Percentiles rank a stretch among this genome's conserved stretches.
phyloP scores from a whole-genome alignment of 2,797 vertebrate species.

The Coreius guichenoti region DNA sequence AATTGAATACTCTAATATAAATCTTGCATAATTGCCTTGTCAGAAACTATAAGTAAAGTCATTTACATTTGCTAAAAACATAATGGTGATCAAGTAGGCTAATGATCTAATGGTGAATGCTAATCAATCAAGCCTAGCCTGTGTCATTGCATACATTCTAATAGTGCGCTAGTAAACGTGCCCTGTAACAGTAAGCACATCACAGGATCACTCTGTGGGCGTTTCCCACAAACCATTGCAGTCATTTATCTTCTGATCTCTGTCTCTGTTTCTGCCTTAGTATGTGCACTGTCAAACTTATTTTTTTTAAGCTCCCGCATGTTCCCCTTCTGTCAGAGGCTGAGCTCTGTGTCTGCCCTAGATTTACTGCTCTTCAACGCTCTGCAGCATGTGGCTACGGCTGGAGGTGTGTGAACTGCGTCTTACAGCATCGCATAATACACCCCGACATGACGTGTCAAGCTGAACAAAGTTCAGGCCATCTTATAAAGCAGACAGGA shows the following conservation, averaged over 20 bases:
- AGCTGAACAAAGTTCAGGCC: slow-evolving; percentile 9
- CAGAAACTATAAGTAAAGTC: background rate
- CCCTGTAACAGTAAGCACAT: background rate
- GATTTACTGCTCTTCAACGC: slow-evolving; percentile 44
- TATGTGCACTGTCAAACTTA: slow-evolving; percentile 26
- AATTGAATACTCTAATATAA: background rate
- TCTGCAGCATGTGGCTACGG: slow-evolving; percentile 36
- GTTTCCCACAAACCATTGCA: slow-evolving; percentile 8
- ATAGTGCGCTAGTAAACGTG: background rate
- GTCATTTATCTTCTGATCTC: slow-evolving; percentile 8
- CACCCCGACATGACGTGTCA: slow-evolving; percentile 19
- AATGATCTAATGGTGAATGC: background rate
- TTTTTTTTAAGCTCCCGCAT: slow-evolving; percentile 18
- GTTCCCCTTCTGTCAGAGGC: slow-evolving; percentile 30
- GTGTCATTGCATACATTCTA: slow-evolving; percentile 2
- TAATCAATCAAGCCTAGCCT: background rate
- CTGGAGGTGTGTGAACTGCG: slow-evolving; percentile 29
- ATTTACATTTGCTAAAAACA: background rate
- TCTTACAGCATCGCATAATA: slow-evolving; percentile 16
- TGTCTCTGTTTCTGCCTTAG: slow-evolving; percentile 7
- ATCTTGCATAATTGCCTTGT: background rate
- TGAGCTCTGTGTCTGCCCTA: slow-evolving; percentile 40
- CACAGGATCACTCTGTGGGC: slow-evolving; percentile 10
- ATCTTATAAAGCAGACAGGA: background rate
- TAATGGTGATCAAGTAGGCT: too few relatives aligned